Percentiles rank a stretch among this genome's conserved stretches.
Conservation (phyloP, 2,888 invertebrate species). For the Iselma pallidipennis region DNA sequence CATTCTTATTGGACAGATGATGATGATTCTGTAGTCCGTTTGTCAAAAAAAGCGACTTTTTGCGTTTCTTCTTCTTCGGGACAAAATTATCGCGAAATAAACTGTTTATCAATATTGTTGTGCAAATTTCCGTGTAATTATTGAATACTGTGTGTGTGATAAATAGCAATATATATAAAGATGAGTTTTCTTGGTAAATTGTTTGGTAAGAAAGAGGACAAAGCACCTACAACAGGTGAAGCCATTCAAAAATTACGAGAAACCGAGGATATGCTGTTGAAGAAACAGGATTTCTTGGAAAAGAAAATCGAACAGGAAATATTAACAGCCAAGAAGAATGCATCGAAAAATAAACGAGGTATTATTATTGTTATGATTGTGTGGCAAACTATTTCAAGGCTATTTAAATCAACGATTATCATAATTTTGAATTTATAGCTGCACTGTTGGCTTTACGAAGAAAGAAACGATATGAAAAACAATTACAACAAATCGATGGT, state of each 20-base stretch:
- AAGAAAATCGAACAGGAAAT: slow-evolving; percentile 90
- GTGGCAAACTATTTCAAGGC: neutral
- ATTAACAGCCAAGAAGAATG: slow-evolving; percentile 84
- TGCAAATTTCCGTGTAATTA: neutral
- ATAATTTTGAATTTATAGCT: slow-evolving; percentile 60
- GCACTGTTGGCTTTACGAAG: slow-evolving; percentile 94
- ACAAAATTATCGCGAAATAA: neutral
- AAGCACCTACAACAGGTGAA: slow-evolving; percentile 86
- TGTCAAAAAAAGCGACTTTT: slow-evolving; percentile 5
- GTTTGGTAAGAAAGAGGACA: slow-evolving; percentile 85
- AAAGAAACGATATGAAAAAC: slow-evolving; percentile 96
- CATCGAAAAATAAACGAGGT: slow-evolving; percentile 93
- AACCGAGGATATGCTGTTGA: slow-evolving; percentile 93
- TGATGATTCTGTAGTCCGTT: slow-evolving; percentile 5
- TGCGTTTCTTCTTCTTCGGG: slow-evolving; percentile 10
- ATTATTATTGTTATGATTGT: slow-evolving; percentile 19
- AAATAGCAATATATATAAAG: slow-evolving; percentile 35
- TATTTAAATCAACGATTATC: neutral
- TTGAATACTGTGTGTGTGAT: neutral
- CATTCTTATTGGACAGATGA: slow-evolving; percentile 19
- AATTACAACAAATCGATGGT: slow-evolving; percentile 95
- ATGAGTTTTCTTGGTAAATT: slow-evolving; percentile 94
- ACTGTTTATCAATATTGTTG: neutral
- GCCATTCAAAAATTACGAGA: slow-evolving; percentile 95
- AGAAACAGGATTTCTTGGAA: slow-evolving; percentile 95